Percentiles rank a stretch among this genome's conserved stretches.
Evolutionary conservation across 1,140 invertebrate genomes (phyloP).

Genomic region (Luehdorfia chinensis): DNA sequence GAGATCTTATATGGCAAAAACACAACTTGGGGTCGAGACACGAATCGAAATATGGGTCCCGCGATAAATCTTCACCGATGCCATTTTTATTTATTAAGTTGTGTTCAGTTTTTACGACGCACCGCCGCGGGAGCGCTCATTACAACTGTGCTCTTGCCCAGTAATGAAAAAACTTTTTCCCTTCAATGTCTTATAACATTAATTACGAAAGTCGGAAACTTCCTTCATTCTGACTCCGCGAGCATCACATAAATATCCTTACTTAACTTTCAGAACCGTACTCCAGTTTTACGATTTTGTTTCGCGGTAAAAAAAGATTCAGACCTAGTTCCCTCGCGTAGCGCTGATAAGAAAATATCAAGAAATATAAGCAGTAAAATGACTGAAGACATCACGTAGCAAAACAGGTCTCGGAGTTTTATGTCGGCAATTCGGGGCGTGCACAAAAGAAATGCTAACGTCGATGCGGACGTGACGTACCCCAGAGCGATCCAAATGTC

Average conservation of each 20-base stretch:
- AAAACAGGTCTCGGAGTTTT: slow-evolving; percentile 63
- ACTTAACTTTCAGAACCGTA: slow-evolving; percentile 30
- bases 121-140: slow-evolving; percentile 59
- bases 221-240: slow-evolving; percentile 23
- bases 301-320: slow-evolving; percentile 42
- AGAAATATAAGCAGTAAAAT: slow-evolving; percentile 54
- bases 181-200: slow-evolving; percentile 68
- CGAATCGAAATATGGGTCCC: slow-evolving; percentile 57
- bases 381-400: slow-evolving; percentile 64
- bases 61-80: slow-evolving; percentile 71
- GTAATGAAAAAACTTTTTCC: slow-evolving; percentile 73
- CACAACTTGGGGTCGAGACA: slow-evolving; percentile 39
- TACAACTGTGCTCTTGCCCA: slow-evolving; percentile 49
- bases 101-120: slow-evolving; percentile 70
- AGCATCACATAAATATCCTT: slow-evolving; percentile 47
- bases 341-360: slow-evolving; percentile 62
- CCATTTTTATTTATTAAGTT: slow-evolving; percentile 75
- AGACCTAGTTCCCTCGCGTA: slow-evolving; percentile 39
- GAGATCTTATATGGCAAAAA: slow-evolving; percentile 37
- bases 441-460: slow-evolving; percentile 70
- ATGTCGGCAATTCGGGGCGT: slow-evolving; percentile 68
- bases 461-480: slow-evolving; percentile 46
- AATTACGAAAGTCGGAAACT: slow-evolving; percentile 65
- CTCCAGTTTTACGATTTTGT: slow-evolving; percentile 57
- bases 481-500: slow-evolving; percentile 32